A percentile compares a stretch with the other conserved stretches of the same genome.
Conservation (phyloP, 2,113 vertebrate species). For the Isurus oxyrinchus region DNA sequence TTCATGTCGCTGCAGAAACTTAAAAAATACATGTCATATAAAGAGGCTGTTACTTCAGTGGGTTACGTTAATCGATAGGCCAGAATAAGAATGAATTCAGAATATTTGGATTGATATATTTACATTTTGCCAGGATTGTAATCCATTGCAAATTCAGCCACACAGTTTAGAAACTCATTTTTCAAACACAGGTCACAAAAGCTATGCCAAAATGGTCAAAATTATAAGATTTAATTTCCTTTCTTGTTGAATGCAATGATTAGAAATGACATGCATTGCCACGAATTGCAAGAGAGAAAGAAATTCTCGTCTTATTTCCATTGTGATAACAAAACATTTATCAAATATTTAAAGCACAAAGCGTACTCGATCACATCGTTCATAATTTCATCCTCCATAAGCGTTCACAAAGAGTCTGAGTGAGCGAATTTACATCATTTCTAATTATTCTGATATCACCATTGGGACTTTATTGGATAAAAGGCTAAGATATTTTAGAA, state of each 20-base stretch:
- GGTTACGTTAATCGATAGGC: background rate
- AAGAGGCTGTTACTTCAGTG: background rate
- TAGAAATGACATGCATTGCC: background rate
- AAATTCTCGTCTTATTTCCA: background rate
- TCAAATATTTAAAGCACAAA: background rate
- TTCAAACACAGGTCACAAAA: background rate
- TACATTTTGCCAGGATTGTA: background rate
- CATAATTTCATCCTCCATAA: too few species aligned
- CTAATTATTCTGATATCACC: background rate
- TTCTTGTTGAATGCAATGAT: background rate
- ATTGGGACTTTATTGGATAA: background rate
- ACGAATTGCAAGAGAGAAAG: background rate
- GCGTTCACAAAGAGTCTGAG: too few species aligned
- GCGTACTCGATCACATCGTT: background rate
- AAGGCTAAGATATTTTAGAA: background rate
- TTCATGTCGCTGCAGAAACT: background rate
- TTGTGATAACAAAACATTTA: background rate
- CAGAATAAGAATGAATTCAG: background rate
- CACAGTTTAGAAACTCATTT: too few species aligned
- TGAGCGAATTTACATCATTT: too few species aligned
- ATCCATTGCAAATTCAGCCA: background rate
- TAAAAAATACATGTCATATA: background rate
- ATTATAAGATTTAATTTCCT: background rate
- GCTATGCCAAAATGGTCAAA: background rate
- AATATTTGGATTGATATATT: background rate